These are phyloP conservation scores for Nerophis lumbriciformis DNA, from an alignment of 2,113 vertebrate species.

Conservation along the genomic window DNA sequence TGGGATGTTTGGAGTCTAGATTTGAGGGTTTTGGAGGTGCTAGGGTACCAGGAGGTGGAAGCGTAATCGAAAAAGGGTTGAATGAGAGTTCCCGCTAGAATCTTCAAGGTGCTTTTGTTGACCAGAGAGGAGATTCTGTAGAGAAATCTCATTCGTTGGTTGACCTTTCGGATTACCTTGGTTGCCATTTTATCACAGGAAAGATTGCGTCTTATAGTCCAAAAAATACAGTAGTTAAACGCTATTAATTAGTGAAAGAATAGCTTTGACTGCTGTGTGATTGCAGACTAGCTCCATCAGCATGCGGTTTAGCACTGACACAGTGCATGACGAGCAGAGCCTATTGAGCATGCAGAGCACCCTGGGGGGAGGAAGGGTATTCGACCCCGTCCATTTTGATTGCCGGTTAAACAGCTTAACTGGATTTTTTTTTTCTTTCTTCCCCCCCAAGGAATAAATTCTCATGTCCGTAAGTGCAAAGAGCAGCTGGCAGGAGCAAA, in stretches of 20 bases:
- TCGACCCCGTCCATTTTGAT: constrained; percentile 65
- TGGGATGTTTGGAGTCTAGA: too few relatives aligned
- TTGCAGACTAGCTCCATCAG: constrained; percentile 68
- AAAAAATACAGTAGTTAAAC: not conserved
- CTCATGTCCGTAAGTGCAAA: constrained; percentile 75
- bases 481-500: constrained; percentile 74
- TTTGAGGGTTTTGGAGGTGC: too few relatives aligned
- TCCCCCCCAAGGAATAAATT: constrained; percentile 69
- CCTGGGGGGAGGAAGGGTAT: constrained; percentile 42
- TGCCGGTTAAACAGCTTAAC: constrained; percentile 66
- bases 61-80: too few relatives aligned
- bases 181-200: too few relatives aligned
- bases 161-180: too few relatives aligned
- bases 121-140: too few relatives aligned
- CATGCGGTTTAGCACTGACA: constrained; percentile 23
- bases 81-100: too few relatives aligned
- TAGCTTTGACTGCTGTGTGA: constrained; percentile 69
- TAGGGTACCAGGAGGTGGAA: too few relatives aligned
- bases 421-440: constrained; percentile 50
- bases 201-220: too few relatives aligned
- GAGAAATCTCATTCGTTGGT: too few relatives aligned
- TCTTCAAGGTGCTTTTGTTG: too few relatives aligned
- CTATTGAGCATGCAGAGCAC: constrained; percentile 12
- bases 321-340: constrained; percentile 28
- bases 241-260: constrained; percentile 76